Conservation (phyloP, 2,113 vertebrate genomes). For the Sinocyclocheilus maitianheensis region DNA sequence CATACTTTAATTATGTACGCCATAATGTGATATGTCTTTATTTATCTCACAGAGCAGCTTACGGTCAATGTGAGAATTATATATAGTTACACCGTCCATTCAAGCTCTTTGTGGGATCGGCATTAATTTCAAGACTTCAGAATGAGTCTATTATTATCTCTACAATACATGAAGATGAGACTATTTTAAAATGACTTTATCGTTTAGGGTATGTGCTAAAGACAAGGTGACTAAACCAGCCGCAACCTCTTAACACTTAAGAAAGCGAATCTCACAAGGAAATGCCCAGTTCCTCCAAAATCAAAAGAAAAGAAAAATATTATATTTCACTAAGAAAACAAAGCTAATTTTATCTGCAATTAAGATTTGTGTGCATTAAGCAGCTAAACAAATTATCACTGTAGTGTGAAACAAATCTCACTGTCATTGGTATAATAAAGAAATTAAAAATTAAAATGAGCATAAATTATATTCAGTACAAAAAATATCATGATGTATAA, state of each 20-base stretch:
- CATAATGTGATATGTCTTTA: slow-evolving; percentile 23
- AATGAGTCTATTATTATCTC: slow-evolving; percentile 9
- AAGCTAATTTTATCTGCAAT: background rate
- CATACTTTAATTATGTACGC: background rate
- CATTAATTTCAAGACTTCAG: background rate
- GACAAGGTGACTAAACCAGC: background rate
- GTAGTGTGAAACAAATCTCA: background rate
- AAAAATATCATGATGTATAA: background rate
- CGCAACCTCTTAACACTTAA: slow-evolving; percentile 22
- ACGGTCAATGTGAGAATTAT: slow-evolving; percentile 5
- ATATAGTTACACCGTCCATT: background rate
- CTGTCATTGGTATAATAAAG: background rate
- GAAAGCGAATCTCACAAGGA: background rate
- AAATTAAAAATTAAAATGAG: background rate
- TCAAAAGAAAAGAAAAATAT: background rate
- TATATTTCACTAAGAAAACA: background rate
- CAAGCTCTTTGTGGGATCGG: slow-evolving; percentile 24
- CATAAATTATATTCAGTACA: background rate
- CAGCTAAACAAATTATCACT: background rate
- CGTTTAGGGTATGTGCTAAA: slow-evolving; percentile 22
- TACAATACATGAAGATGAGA: slow-evolving; percentile 21
- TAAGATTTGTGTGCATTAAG: background rate
- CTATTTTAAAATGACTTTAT: background rate
- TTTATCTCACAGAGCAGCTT: slow-evolving; percentile 4
- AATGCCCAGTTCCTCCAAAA: background rate